Conservation (phyloP, 2,888 invertebrate genomes). For the Petrolisthes manimaculis region DNA sequence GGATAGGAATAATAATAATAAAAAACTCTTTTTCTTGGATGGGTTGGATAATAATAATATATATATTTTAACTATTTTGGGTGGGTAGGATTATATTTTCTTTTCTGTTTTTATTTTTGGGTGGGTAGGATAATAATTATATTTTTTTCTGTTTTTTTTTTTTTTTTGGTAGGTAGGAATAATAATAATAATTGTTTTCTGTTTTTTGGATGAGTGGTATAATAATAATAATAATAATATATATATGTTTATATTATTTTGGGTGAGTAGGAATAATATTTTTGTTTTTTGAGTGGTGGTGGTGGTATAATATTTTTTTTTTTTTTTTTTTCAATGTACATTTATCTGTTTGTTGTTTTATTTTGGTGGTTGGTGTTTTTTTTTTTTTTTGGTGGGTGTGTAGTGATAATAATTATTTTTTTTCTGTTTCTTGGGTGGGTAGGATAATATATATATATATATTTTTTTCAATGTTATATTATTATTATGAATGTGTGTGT, state of each 20-base stretch:
- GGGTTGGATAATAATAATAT: too few relatives aligned
- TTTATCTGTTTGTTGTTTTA: neutral
- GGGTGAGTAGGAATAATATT: neutral
- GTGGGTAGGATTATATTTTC: too few relatives aligned
- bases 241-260: neutral
- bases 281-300: neutral
- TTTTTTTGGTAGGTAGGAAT: neutral
- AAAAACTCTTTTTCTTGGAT: too few relatives aligned
- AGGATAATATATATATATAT: neutral
- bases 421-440: neutral
- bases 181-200: neutral
- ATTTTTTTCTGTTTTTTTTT: neutral
- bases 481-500: too few relatives aligned
- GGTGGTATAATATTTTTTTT: neutral
- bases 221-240: neutral
- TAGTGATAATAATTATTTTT: neutral
- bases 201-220: neutral
- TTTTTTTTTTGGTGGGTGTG: neutral
- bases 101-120: too few relatives aligned
- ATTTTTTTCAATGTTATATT: too few relatives aligned
- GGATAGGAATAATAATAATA: too few relatives aligned
- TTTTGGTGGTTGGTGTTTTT: neutral
- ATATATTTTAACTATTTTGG: too few relatives aligned
- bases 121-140: neutral
- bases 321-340: neutral